phyloP scores from a whole-genome alignment of 2,113 vertebrate genomes.

The Falco punctatus region DNA sequence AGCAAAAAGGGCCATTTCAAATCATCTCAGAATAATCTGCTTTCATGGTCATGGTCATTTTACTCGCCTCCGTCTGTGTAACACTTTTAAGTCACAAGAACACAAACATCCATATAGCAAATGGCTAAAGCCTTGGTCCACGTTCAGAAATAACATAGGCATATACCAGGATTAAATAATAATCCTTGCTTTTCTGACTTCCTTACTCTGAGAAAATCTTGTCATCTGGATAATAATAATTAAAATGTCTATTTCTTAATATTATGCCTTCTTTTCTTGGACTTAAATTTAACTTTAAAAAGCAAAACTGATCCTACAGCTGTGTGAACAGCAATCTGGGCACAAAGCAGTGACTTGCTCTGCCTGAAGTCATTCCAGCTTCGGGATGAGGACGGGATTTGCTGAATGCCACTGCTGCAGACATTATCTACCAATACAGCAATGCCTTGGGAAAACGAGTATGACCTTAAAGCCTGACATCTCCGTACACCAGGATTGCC shows the following conservation, averaged over 20 bases:
- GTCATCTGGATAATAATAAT: constrained; percentile 7
- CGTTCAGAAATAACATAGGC: constrained; percentile 27
- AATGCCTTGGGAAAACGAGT: accelerated
- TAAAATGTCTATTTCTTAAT: neutral
- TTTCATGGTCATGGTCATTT: neutral
- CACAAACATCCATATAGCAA: neutral
- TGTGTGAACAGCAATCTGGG: neutral
- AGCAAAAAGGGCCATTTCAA: neutral
- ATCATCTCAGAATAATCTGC: neutral
- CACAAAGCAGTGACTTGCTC: neutral
- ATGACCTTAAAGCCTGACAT: accelerated
- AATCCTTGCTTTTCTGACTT: constrained; percentile 42
- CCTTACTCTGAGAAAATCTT: constrained; percentile 7
- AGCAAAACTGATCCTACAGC: neutral
- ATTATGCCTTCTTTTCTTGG: neutral
- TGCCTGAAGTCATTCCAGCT: neutral
- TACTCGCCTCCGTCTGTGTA: neutral
- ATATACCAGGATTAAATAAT: constrained; percentile 1
- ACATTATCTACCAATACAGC: accelerated
- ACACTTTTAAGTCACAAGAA: neutral
- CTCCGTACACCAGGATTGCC: accelerated
- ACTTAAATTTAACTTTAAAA: neutral
- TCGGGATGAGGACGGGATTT: neutral
- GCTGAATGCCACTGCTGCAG: neutral
- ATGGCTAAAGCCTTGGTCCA: neutral